Conservation (phyloP, 2,797 vertebrate genomes). For the Micropoecilia bifurca region DNA sequence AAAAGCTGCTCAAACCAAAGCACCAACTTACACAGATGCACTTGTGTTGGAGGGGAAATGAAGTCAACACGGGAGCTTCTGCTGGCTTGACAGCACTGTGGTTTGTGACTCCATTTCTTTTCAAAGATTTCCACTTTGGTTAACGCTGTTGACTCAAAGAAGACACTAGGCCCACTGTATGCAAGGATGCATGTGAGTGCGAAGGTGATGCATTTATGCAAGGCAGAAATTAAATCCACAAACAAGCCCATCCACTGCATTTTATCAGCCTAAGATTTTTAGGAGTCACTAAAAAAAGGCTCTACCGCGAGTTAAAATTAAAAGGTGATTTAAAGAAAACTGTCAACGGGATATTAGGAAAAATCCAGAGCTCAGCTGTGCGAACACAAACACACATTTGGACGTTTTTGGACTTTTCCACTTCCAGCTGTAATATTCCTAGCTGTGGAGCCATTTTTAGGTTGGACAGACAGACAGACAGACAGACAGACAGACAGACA, state of each 20-base stretch:
- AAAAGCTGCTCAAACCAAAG: not conserved
- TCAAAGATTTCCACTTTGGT: constrained; percentile 56
- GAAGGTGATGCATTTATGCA: constrained; percentile 14
- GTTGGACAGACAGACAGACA: constrained; percentile 28
- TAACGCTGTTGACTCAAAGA: constrained; percentile 48
- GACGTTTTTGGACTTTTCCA: constrained; percentile 73
- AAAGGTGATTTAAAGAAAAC: constrained; percentile 21
- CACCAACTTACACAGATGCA: constrained; percentile 11
- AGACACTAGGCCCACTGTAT: constrained; percentile 55
- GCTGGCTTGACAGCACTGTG: constrained; percentile 48
- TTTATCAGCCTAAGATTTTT: constrained; percentile 12
- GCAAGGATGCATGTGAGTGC: constrained; percentile 1
- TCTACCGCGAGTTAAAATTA: constrained; percentile 18
- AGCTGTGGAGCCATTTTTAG: constrained; percentile 50
- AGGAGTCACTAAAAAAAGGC: constrained; percentile 21
- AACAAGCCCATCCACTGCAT: not conserved
- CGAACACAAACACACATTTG: constrained; percentile 26
- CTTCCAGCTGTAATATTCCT: constrained; percentile 76
- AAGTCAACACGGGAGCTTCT: constrained; percentile 27
- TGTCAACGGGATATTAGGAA: constrained; percentile 21
- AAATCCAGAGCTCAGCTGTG: not conserved
- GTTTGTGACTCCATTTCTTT: constrained; percentile 49
- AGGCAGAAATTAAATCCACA: constrained; percentile 35
- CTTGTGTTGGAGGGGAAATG: constrained; percentile 28
- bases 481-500: constrained; percentile 44